A percentile compares a stretch with the other conserved stretches of the same genome.
phyloP scores from a whole-genome alignment of 2,113 vertebrate species.

The Malurus elegans region DNA sequence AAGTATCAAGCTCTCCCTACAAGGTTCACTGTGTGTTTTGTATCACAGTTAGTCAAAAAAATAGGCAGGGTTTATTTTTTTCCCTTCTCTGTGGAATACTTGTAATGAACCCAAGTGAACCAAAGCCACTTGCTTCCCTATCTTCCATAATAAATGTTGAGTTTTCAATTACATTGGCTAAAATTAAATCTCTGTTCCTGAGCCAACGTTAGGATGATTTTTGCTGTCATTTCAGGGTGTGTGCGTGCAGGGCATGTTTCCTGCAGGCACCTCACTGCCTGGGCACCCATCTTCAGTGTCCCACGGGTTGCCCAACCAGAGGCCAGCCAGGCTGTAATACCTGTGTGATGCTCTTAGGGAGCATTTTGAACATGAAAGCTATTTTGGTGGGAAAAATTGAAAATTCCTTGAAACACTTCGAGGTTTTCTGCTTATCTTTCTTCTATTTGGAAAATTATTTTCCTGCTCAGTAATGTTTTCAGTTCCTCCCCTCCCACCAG shows the following conservation, averaged over 20 bases:
- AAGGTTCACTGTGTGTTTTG: neutral
- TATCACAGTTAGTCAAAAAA: neutral
- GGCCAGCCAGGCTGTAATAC: neutral
- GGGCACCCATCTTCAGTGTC: neutral
- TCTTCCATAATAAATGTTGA: neutral
- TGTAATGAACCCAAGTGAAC: neutral
- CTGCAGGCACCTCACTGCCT: neutral
- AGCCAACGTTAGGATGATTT: rapidly evolving
- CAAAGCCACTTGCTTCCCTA: neutral
- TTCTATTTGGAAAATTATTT: neutral
- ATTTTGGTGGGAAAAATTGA: neutral
- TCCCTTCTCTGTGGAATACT: neutral
- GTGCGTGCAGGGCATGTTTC: neutral
- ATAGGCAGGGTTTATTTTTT: neutral
- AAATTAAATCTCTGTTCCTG: neutral
- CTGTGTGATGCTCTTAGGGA: neutral
- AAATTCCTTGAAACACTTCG: neutral
- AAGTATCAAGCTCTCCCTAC: neutral
- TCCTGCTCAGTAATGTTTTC: neutral
- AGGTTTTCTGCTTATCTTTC: neutral
- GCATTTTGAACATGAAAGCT: neutral
- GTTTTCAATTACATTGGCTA: neutral
- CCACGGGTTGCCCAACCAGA: rapidly evolving
- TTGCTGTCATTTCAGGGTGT: rapidly evolving
- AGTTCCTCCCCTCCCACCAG: rapidly evolving